phyloP scores from a whole-genome alignment of 1,140 invertebrate genomes.

The Coboldia fuscipes region DNA sequence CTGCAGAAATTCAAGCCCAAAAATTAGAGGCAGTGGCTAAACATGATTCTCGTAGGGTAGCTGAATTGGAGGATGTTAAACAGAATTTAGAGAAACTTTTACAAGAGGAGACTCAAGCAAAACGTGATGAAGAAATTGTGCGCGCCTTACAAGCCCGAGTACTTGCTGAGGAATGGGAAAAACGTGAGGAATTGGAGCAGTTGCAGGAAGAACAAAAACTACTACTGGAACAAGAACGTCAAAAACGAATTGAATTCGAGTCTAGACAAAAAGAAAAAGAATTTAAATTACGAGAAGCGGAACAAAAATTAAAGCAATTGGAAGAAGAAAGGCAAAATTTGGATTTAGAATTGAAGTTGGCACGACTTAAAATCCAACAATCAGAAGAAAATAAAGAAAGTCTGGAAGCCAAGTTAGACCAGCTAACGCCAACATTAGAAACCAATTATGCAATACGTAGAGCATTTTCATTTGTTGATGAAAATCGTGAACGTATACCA shows the following conservation, averaged over 20 bases:
- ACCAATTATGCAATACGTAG: constrained; percentile 26
- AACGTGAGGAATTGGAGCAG: constrained; percentile 51
- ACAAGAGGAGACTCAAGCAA: constrained; percentile 60
- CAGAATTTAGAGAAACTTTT: constrained; percentile 40
- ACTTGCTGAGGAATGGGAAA: constrained; percentile 63
- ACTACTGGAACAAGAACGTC: constrained; percentile 45
- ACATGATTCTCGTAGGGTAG: constrained; percentile 43
- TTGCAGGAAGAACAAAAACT: constrained; percentile 50
- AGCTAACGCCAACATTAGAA: constrained; percentile 10
- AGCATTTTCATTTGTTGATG: constrained; percentile 33
- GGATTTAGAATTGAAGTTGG: constrained; percentile 39
- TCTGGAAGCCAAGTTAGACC: constrained; percentile 28
- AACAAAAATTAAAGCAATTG: constrained; percentile 35
- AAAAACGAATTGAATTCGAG: constrained; percentile 52
- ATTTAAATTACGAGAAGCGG: constrained; percentile 41
- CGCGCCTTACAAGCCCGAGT: constrained; percentile 48
- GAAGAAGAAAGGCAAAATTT: constrained; percentile 41
- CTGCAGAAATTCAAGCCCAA: constrained; percentile 37
- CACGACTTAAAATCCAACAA: constrained; percentile 37
- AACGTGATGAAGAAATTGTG: constrained; percentile 65
- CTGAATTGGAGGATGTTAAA: constrained; percentile 46
- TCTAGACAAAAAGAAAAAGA: constrained; percentile 46
- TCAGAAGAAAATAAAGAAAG: constrained; percentile 43
- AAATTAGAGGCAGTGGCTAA: constrained; percentile 40
- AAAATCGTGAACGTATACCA: constrained; percentile 28